A percentile compares a stretch with the other conserved stretches of the same genome.
Evolutionary conservation across 92 coral and sea anemone species (phyloP).

Genomic region (Phenganax marumi): DNA sequence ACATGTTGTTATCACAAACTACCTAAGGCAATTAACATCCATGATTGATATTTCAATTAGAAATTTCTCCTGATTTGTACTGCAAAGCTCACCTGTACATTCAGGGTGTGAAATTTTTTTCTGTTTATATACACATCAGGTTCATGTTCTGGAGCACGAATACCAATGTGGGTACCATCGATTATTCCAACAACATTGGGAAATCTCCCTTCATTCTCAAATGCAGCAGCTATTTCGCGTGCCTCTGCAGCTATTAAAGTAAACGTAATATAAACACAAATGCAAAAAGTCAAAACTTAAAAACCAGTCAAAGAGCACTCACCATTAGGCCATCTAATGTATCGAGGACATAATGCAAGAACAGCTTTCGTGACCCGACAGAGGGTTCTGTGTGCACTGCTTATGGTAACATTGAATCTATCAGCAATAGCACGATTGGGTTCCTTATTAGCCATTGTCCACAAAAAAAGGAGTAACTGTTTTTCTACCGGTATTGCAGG

Average conservation of each 20-base stretch:
- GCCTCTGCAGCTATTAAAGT: slow-evolving; percentile 40
- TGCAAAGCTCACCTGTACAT: background rate
- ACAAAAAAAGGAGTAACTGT: slow-evolving; percentile 52
- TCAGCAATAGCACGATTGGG: slow-evolving; percentile 57
- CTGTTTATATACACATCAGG: slow-evolving; percentile 2
- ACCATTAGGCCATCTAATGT: slow-evolving; percentile 61
- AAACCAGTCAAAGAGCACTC: slow-evolving; percentile 29
- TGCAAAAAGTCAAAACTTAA: background rate
- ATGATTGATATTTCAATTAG: background rate
- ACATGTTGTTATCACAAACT: slow-evolving; percentile 10
- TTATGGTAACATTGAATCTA: slow-evolving; percentile 57
- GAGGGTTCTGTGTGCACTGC: slow-evolving; percentile 60
- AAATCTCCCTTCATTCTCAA: slow-evolving; percentile 51
- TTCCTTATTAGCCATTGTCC: slow-evolving; percentile 59
- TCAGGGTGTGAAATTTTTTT: background rate
- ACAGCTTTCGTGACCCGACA: slow-evolving; percentile 55
- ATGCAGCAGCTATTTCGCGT: slow-evolving; percentile 51
- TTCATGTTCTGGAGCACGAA: slow-evolving; percentile 4
- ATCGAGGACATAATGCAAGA: slow-evolving; percentile 41
- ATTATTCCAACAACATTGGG: slow-evolving; percentile 48
- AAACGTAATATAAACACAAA: slow-evolving; percentile 19
- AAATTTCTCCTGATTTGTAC: too few species aligned
- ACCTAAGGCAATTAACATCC: background rate
- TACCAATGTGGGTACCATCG: background rate
- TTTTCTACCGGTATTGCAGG: slow-evolving; percentile 52